Percentiles rank a stretch among this genome's conserved stretches.
These are phyloP conservation scores for Eumacrocentrus americanus DNA, from an alignment of 2,888 invertebrate genomes.

Conservation along the genomic window DNA sequence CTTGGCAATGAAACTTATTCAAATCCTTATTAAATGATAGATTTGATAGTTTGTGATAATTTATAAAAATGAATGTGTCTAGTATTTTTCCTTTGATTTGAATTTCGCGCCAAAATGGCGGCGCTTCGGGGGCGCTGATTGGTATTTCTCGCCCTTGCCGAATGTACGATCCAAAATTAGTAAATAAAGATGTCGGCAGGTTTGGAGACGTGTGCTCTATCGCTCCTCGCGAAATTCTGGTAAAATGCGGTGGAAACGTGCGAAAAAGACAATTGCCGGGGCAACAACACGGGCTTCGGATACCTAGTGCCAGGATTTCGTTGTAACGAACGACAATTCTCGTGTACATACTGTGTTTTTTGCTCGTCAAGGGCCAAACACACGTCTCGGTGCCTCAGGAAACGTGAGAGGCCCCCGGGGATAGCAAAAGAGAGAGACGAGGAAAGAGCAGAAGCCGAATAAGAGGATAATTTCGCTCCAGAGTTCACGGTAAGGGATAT, in stretches of 20 bases:
- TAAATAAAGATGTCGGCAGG: slow-evolving; percentile 60
- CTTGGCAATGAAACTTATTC: not conserved
- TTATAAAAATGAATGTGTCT: not conserved
- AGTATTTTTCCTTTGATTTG: not conserved
- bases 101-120: slow-evolving; percentile 4
- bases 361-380: slow-evolving; percentile 14
- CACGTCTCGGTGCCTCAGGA: not conserved
- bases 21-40: not conserved
- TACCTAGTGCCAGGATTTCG: slow-evolving; percentile 35
- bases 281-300: slow-evolving; percentile 31
- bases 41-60: not conserved
- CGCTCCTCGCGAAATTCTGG: slow-evolving; percentile 48
- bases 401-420: slow-evolving; percentile 16
- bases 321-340: slow-evolving; percentile 26
- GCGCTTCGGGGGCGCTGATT: not conserved
- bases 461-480: slow-evolving; percentile 50
- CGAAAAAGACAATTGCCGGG: slow-evolving; percentile 35
- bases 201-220: slow-evolving; percentile 50
- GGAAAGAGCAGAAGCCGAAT: slow-evolving; percentile 23
- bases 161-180: slow-evolving; percentile 56
- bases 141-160: slow-evolving; percentile 19
- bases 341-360: slow-evolving; percentile 41
- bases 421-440: slow-evolving; percentile 23
- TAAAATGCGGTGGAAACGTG: slow-evolving; percentile 53
- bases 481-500: slow-evolving; percentile 56